Percentiles rank a stretch among this genome's conserved stretches.
Evolutionary conservation across 2,113 vertebrate species (phyloP).

Genomic region (Hippocampus zosterae): DNA sequence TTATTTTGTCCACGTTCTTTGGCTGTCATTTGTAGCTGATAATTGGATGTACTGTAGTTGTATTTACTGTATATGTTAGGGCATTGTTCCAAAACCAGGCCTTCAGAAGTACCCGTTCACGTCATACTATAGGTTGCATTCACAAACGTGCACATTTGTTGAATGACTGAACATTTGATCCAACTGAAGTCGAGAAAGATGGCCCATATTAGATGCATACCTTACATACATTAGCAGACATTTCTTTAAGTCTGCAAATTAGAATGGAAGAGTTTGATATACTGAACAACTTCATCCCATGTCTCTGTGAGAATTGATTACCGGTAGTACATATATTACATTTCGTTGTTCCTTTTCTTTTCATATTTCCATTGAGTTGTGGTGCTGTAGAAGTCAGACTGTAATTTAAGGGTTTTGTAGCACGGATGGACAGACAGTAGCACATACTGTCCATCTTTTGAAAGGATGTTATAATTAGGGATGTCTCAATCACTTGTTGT

Average conservation of each 20-base stretch:
- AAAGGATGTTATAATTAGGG: no score
- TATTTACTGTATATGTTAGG: neutral
- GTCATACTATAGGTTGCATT: neutral
- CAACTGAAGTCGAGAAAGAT: constrained; percentile 4
- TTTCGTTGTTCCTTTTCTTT: constrained; percentile 14
- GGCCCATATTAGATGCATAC: constrained; percentile 22
- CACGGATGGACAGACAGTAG: neutral
- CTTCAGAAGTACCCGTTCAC: neutral
- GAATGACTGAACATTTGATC: constrained; percentile 8
- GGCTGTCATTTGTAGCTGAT: neutral
- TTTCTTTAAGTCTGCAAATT: constrained; percentile 23
- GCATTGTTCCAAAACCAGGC: neutral
- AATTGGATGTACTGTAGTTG: no score
- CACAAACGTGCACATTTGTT: neutral
- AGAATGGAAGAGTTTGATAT: constrained; percentile 1
- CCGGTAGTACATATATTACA: constrained; percentile 14
- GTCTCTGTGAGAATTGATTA: constrained; percentile 28
- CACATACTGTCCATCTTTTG: neutral
- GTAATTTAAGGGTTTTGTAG: constrained; percentile 1
- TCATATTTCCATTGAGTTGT: constrained; percentile 1
- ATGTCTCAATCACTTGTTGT: no score
- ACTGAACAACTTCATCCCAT: constrained; percentile 19
- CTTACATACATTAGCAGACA: constrained; percentile 5
- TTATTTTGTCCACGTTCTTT: neutral
- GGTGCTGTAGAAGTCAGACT: neutral